phyloP scores from a whole-genome alignment of 2,888 invertebrate genomes.

The Andrena praecox region DNA sequence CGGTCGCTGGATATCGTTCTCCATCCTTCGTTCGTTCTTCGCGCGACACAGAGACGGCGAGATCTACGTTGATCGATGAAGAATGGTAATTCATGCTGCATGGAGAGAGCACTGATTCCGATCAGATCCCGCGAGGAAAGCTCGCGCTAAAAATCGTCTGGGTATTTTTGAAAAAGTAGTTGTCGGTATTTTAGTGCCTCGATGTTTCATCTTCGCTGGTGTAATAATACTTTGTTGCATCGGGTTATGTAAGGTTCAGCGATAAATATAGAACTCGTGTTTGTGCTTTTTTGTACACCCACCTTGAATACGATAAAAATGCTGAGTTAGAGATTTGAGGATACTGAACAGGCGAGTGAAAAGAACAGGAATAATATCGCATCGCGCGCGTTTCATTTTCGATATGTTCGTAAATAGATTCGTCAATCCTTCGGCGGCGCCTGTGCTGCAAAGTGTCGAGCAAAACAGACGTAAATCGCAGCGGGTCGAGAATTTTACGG shows the following conservation, averaged over 20 bases:
- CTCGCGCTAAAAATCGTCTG: neutral
- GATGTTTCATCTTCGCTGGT: neutral
- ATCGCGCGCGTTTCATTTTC: neutral
- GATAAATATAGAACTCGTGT: neutral
- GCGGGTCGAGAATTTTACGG: neutral
- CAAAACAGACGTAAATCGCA: slow-evolving; percentile 33
- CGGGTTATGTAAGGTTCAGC: neutral
- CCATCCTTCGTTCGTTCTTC: neutral
- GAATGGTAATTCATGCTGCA: neutral
- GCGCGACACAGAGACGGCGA: no score
- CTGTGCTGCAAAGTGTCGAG: neutral
- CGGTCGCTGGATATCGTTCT: neutral
- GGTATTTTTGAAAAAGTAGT: neutral
- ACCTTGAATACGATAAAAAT: neutral
- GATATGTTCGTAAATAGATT: neutral
- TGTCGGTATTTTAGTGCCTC: neutral
- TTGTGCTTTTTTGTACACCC: neutral
- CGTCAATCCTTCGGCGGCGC: neutral
- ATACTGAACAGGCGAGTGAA: neutral
- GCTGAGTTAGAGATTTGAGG: neutral
- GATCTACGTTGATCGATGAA: neutral
- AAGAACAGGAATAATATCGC: neutral
- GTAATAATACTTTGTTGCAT: slow-evolving; percentile 1
- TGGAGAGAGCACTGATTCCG: neutral
- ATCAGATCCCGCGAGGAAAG: neutral